Base-by-base conservation (phyloP, 2,888 invertebrate genomes). In the Orchesellides sinensis region DNA sequence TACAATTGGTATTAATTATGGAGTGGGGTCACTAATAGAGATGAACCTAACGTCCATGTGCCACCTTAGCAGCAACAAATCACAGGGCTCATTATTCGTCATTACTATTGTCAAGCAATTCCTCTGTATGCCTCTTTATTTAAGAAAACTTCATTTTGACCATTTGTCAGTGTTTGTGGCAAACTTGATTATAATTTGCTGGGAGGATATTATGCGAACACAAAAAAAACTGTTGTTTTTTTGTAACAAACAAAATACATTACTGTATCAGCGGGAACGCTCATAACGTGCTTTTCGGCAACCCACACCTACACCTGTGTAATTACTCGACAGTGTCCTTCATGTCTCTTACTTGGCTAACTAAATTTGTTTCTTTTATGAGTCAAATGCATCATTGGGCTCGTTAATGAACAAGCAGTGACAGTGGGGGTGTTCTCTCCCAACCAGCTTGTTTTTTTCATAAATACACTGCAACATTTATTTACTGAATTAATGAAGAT, bases 291-390 rank as follows among this genome's bases (percentile, higher is more conserved):
- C n/a, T 54, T 56, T 23, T 32, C 12, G 27, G 66, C 68, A 63
- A 65, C 74, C 74, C 63, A 74, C 74, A 32, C n/a, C n/a, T n/a
- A n/a, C n/a, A n/a, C 74, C 29, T 14, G 4, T 17, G n/a, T 12
- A 45, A 29, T 49, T 27, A n/a, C 6, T 35, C 32, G 21, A 65
- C 47, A 32, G n/a, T 74, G 74, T 63, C 74, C 74, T 74, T 63
- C 74, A 40, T 23, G n/a, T 61, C 35, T 6, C 17, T 65, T 49
- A n/a, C 47, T 59, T 56, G 19, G n/a, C 32, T 52, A 63, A 52
- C 74, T 52, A 59, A 47, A 72, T 72, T 59, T 23, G 59, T 73
- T 73, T 73, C 61, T 35, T 63, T 73, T 73, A 49, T n/a, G 45
- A 73, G 63, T 49, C 32, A 63, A 61, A 61, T 63, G 54, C 19